phyloP scores from a whole-genome alignment of 1,140 invertebrate genomes.

The Chymomyza costata region DNA sequence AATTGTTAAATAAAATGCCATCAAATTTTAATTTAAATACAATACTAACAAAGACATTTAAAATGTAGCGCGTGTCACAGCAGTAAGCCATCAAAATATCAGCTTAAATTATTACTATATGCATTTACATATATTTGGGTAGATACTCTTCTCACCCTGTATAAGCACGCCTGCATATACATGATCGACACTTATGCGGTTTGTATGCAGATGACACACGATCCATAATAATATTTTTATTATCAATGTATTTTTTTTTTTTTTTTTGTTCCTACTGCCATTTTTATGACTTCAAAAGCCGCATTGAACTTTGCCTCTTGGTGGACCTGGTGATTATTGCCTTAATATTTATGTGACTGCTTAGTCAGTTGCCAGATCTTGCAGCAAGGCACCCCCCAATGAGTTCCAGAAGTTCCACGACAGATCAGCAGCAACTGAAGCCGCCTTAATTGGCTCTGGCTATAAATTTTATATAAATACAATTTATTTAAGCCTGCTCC shows the following conservation, averaged over 20 bases:
- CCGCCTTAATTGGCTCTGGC: conserved; percentile 25
- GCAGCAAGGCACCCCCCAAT: too few relatives aligned
- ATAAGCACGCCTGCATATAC: neutral
- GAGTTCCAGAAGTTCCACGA: too few relatives aligned
- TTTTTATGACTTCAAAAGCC: conserved; percentile 52
- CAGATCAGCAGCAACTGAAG: conserved; percentile 3
- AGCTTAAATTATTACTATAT: conserved; percentile 16
- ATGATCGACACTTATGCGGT: too few relatives aligned
- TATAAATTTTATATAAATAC: conserved; percentile 59
- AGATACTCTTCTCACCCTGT: conserved; percentile 3
- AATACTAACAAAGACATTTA: conserved; percentile 36
- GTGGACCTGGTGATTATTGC: conserved; percentile 18
- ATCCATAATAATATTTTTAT: too few relatives aligned
- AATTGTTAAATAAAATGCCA: conserved; percentile 37
- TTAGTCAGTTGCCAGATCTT: too few relatives aligned
- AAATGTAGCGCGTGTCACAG: conserved; percentile 65
- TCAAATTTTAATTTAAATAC: conserved; percentile 56
- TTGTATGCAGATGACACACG: too few relatives aligned
- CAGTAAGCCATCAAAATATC: conserved; percentile 34
- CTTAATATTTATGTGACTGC: too few relatives aligned
- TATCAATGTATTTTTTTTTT: too few relatives aligned
- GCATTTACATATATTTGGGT: conserved; percentile 6
- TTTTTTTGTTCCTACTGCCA: too few relatives aligned
- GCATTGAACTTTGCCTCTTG: conserved; percentile 36
- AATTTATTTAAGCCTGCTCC: conserved; percentile 32